Percentiles rank a stretch among this genome's conserved stretches.
Evolutionary conservation across 2,797 vertebrate species (phyloP).

Genomic region (Cyprinella venusta): DNA sequence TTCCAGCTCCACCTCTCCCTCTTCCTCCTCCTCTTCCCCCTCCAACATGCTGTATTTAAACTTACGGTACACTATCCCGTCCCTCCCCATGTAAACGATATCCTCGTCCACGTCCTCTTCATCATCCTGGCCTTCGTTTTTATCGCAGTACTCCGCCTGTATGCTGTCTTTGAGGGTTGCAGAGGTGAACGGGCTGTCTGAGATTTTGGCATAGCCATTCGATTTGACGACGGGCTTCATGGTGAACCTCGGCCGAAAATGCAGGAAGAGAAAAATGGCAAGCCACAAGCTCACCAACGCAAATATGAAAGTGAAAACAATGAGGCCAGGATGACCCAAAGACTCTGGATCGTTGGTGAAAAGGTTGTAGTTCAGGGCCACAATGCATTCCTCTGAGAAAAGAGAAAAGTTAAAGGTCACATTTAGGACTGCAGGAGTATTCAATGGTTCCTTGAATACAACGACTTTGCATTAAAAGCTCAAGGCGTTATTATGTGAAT

Average conservation of each 20-base stretch:
- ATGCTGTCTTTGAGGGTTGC: constrained; percentile 70
- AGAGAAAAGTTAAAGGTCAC: constrained; percentile 8
- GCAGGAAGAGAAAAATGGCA: constrained; percentile 78
- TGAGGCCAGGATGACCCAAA: constrained; percentile 64
- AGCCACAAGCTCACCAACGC: constrained; percentile 76
- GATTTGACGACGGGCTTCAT: constrained; percentile 61
- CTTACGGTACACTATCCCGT: constrained; percentile 90
- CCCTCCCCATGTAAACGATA: constrained; percentile 93
- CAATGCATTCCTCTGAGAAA: constrained; percentile 79
- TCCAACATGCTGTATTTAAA: constrained; percentile 90
- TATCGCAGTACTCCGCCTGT: constrained; percentile 82
- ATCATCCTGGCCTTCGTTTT: constrained; percentile 73
- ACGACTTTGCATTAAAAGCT: too few relatives aligned
- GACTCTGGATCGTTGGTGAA: background rate
- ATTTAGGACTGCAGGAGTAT: background rate
- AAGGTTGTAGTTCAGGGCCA: constrained; percentile 67
- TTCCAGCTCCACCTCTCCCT: constrained; percentile 88
- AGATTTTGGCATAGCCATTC: constrained; percentile 81
- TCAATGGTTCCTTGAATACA: background rate
- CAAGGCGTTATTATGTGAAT: too few relatives aligned
- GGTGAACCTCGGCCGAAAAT: constrained; percentile 63
- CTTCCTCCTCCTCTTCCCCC: constrained; percentile 86
- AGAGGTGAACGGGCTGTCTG: constrained; percentile 52
- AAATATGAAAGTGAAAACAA: constrained; percentile 72
- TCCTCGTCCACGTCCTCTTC: constrained; percentile 87